phyloP scores from a whole-genome alignment of 2,797 vertebrate genomes.

The Tapera naevia region DNA sequence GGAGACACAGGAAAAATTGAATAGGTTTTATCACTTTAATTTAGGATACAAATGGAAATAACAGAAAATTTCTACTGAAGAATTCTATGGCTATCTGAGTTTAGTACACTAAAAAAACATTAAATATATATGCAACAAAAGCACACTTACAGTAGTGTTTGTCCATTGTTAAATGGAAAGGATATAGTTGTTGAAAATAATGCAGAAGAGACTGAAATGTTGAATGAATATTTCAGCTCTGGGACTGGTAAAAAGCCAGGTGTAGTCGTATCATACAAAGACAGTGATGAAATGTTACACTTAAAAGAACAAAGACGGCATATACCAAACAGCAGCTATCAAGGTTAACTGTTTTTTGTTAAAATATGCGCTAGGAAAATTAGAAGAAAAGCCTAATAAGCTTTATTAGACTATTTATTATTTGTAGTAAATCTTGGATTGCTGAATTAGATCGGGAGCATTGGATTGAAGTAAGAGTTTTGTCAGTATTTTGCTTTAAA shows the following conservation, averaged over 20 bases:
- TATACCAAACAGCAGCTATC: background rate
- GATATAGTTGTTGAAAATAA: background rate
- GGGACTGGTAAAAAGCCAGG: background rate
- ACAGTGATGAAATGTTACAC: background rate
- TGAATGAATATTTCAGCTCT: background rate
- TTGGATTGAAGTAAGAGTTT: background rate
- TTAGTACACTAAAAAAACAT: background rate
- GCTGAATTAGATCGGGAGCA: background rate
- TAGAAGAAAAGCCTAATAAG: background rate
- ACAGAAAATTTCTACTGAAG: background rate
- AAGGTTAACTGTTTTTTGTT: background rate
- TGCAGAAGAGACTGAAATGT: background rate
- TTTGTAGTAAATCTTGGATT: background rate
- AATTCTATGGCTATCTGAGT: background rate
- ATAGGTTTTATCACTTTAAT: background rate
- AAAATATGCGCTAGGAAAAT: background rate
- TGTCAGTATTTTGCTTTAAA: background rate
- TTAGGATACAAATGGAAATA: background rate
- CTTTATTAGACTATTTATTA: background rate
- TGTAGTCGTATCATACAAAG: background rate
- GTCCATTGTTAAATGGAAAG: background rate
- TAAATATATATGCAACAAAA: background rate
- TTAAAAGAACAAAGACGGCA: background rate
- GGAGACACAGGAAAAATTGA: background rate
- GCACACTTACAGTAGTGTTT: background rate